These are phyloP conservation scores for Pachydiplax longipennis DNA, from an alignment of 2,888 invertebrate species.

Conservation along the genomic window DNA sequence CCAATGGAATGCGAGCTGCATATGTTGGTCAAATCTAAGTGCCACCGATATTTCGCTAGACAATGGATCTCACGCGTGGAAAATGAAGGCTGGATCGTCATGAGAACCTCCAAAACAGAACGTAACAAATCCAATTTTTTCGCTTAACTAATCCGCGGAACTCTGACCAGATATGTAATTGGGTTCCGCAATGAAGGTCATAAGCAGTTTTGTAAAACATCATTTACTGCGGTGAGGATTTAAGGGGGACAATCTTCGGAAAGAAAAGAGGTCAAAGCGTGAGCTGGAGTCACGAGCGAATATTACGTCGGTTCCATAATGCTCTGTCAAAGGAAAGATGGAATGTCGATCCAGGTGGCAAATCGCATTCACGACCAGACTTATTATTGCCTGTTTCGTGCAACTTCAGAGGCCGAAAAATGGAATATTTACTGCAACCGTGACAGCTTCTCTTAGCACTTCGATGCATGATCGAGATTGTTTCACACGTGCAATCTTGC, in stretches of 20 bases:
- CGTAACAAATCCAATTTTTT: background rate
- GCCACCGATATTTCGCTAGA: no score
- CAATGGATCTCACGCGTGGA: no score
- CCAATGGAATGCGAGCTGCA: no score
- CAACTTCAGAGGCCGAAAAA: no score
- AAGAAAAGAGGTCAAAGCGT: background rate
- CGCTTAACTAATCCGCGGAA: background rate
- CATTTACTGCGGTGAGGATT: background rate
- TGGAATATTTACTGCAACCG: no score
- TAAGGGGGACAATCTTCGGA: background rate
- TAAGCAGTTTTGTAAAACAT: background rate
- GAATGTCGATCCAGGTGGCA: background rate
- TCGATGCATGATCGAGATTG: no score
- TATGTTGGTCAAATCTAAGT: no score
- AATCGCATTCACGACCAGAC: no score
- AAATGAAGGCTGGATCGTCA: no score
- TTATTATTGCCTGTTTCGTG: no score
- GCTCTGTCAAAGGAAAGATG: background rate
- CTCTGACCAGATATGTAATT: background rate
- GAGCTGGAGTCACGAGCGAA: conserved; percentile 8
- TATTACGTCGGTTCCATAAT: background rate
- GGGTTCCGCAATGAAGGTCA: background rate
- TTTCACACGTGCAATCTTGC: no score
- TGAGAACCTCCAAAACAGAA: background rate
- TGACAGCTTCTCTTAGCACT: no score